Percentiles rank a stretch among this genome's conserved stretches.
These are phyloP conservation scores for Plumapathes pennacea DNA, from an alignment of 92 coral and sea anemone genomes.

Conservation along the genomic window DNA sequence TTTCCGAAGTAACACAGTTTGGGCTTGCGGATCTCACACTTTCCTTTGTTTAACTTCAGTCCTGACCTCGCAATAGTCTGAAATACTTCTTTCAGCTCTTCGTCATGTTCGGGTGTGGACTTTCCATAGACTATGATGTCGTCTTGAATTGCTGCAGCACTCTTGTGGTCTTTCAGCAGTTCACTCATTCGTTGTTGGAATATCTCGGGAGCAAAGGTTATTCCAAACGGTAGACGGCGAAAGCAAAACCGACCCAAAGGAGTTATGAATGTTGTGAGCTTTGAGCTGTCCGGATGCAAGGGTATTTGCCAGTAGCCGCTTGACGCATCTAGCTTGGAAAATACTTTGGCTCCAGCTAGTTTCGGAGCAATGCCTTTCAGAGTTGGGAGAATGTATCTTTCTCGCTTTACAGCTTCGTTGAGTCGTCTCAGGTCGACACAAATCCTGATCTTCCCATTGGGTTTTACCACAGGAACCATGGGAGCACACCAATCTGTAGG, in stretches of 20 bases:
- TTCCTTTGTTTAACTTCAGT: constrained; percentile 22
- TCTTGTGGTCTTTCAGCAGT: constrained; percentile 15
- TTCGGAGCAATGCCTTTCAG: constrained; percentile 26
- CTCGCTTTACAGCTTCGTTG: constrained; percentile 33
- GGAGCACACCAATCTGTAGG: constrained; percentile 69
- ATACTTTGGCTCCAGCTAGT: constrained; percentile 9
- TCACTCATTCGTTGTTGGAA: constrained; percentile 29
- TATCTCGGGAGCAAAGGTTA: constrained; percentile 17
- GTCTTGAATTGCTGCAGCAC: constrained; percentile 22
- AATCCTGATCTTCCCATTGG: constrained; percentile 26
- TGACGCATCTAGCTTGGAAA: constrained; percentile 29
- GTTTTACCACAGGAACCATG: constrained; percentile 36
- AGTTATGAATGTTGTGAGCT: constrained; percentile 33
- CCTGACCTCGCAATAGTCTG: constrained; percentile 11
- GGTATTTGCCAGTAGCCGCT: constrained; percentile 32
- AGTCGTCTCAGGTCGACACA: constrained; percentile 27
- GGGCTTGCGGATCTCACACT: constrained; percentile 28
- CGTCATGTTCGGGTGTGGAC: constrained; percentile 24
- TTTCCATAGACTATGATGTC: constrained; percentile 24
- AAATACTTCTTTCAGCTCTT: constrained; percentile 4
- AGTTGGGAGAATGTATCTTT: constrained; percentile 41
- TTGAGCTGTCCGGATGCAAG: constrained; percentile 21
- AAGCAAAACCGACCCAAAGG: constrained; percentile 36
- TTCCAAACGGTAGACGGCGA: constrained; percentile 21
- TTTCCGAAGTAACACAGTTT: constrained; percentile 10